Evolutionary conservation across 2,888 invertebrate species (phyloP).

Genomic region (Zhuqinia jingwanae): DNA sequence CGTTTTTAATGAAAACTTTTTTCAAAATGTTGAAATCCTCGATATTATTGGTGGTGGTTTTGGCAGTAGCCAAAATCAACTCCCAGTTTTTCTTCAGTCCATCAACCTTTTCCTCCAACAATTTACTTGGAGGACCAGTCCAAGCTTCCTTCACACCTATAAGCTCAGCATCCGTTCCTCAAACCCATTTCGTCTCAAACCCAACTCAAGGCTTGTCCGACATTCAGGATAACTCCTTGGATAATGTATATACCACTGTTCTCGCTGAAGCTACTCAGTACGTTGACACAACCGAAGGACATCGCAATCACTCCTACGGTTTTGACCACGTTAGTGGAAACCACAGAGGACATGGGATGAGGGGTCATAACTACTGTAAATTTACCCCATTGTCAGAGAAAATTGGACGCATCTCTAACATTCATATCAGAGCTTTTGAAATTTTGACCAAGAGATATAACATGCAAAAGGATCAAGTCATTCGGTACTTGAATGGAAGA

Average conservation of each 20-base stretch:
- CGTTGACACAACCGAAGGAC: slow-evolving; percentile 57
- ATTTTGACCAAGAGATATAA: slow-evolving; percentile 76
- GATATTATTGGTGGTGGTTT: slow-evolving; percentile 48
- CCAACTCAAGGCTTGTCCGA: slow-evolving; percentile 41
- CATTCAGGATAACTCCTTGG: slow-evolving; percentile 69
- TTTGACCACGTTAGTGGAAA: slow-evolving; percentile 42
- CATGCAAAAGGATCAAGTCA: slow-evolving; percentile 73
- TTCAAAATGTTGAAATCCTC: slow-evolving; percentile 64
- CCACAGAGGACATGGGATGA: slow-evolving; percentile 73
- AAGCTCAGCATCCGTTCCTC: slow-evolving; percentile 61
- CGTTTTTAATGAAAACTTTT: slow-evolving; percentile 11
- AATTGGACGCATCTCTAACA: slow-evolving; percentile 77
- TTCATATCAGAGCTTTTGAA: slow-evolving; percentile 77
- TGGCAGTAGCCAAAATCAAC: slow-evolving; percentile 58
- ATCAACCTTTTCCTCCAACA: slow-evolving; percentile 29
- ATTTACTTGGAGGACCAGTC: slow-evolving; percentile 44
- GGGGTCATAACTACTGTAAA: slow-evolving; percentile 78
- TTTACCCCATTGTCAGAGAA: slow-evolving; percentile 78
- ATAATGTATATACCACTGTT: slow-evolving; percentile 56
- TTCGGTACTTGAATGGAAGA: slow-evolving; percentile 57
- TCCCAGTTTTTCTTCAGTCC: slow-evolving; percentile 66
- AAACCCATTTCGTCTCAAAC: slow-evolving; percentile 53
- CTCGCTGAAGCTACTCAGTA: slow-evolving; percentile 68
- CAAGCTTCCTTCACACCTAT: slow-evolving; percentile 35
- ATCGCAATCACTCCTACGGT: slow-evolving; percentile 58